Conservation (phyloP, 1,140 invertebrate species). For the Sesamia nonagrioides region DNA sequence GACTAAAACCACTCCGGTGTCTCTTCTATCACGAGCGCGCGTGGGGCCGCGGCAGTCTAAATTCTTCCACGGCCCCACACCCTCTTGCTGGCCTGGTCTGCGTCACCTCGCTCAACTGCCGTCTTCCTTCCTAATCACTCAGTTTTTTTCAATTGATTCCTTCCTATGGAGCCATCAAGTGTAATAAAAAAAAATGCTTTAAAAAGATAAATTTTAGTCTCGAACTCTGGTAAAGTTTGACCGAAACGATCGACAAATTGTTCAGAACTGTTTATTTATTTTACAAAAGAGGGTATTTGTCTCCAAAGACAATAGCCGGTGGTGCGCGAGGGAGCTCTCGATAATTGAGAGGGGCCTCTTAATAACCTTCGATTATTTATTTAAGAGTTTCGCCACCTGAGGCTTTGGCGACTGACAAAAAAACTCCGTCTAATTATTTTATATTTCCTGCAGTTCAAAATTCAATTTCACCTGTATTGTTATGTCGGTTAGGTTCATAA, state of each 20-base stretch:
- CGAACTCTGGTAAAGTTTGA: slow-evolving; percentile 1
- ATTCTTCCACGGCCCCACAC: too few species aligned
- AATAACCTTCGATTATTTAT: slow-evolving; percentile 81
- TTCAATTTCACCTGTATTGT: background rate
- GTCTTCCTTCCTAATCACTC: too few species aligned
- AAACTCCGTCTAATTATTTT: slow-evolving; percentile 72
- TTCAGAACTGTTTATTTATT: slow-evolving; percentile 44
- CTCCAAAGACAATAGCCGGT: slow-evolving; percentile 62
- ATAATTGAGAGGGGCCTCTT: slow-evolving; percentile 69
- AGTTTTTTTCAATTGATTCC: too few species aligned
- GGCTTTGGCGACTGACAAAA: slow-evolving; percentile 68
- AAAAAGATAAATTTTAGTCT: background rate
- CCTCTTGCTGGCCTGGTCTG: too few species aligned
- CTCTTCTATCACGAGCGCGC: too few species aligned
- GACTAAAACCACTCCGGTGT: too few species aligned
- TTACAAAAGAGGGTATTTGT: slow-evolving; percentile 58
- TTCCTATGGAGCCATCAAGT: background rate
- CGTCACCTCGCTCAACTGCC: too few species aligned
- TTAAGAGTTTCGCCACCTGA: slow-evolving; percentile 79
- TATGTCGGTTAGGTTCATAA: background rate
- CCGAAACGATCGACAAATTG: slow-evolving; percentile 43
- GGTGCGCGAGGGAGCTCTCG: slow-evolving; percentile 46
- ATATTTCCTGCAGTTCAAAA: slow-evolving; percentile 34
- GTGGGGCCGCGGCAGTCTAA: too few species aligned
- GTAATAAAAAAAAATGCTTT: background rate